A percentile compares a stretch with the other conserved stretches of the same genome.
Conservation (phyloP, 2,113 vertebrate species). For the Lycocorax pyrrhopterus region DNA sequence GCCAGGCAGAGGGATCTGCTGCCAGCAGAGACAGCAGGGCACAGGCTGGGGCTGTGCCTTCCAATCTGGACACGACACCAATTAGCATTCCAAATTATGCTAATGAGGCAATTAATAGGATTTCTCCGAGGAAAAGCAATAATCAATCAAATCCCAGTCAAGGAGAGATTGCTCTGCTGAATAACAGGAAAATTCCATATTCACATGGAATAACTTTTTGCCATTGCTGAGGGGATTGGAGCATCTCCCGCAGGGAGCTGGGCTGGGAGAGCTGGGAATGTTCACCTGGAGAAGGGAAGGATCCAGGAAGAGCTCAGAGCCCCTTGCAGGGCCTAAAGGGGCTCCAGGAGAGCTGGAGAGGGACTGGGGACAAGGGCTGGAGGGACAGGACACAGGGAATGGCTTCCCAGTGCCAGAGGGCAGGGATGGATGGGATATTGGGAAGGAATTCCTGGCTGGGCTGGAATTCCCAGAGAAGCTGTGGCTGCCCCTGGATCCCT, state of each 20-base stretch:
- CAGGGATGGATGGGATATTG: neutral
- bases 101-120: neutral
- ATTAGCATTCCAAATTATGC: neutral
- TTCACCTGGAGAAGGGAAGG: neutral
- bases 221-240: neutral
- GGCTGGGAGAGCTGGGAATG: neutral
- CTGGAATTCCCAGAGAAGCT: no score
- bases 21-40: neutral
- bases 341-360: neutral
- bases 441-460: neutral
- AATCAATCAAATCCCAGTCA: neutral
- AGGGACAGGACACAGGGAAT: neutral
- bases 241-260: fast-evolving
- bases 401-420: neutral
- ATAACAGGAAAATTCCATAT: neutral
- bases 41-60: neutral
- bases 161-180: neutral
- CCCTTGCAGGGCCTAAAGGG: neutral
- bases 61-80: neutral
- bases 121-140: neutral
- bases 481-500: neutral
- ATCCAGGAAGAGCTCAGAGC: neutral
- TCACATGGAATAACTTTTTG: neutral
- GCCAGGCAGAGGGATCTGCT: neutral
- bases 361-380: neutral